These are phyloP conservation scores for Pomacea maculata DNA, from an alignment of 1,140 invertebrate species.

Conservation along the genomic window DNA sequence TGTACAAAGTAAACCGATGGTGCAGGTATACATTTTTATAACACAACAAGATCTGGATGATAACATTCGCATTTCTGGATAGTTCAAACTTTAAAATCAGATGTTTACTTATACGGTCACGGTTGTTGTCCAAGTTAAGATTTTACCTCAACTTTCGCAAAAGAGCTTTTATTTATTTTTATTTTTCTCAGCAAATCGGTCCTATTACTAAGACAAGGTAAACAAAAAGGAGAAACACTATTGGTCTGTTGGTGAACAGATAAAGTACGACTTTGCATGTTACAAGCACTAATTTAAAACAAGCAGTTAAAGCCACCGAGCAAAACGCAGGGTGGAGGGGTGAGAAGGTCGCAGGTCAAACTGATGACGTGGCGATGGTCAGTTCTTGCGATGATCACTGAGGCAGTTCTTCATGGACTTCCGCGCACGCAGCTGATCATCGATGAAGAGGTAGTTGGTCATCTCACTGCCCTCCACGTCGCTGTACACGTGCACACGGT, in stretches of 20 bases:
- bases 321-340: not conserved
- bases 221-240: not conserved
- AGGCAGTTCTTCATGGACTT: conserved; percentile 31
- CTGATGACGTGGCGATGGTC: not conserved
- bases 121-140: too few species aligned
- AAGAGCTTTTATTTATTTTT: too few species aligned
- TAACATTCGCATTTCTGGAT: too few species aligned
- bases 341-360: not conserved
- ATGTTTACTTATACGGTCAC: too few species aligned
- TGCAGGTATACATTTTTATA: too few species aligned
- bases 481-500: conserved; percentile 52
- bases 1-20: too few species aligned
- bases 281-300: not conserved
- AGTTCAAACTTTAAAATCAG: too few species aligned
- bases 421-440: conserved; percentile 36
- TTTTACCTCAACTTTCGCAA: too few species aligned
- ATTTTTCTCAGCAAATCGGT: too few species aligned
- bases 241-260: not conserved
- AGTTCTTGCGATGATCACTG: conserved; percentile 18
- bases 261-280: not conserved
- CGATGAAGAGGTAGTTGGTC: conserved; percentile 51
- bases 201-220: too few species aligned
- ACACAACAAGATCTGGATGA: too few species aligned
- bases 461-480: conserved; percentile 55
- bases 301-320: too few species aligned